A percentile compares a stretch with the other conserved stretches of the same genome.
Conservation (phyloP, 2,888 invertebrate genomes). For the Pyrocoelia pectoralis region DNA sequence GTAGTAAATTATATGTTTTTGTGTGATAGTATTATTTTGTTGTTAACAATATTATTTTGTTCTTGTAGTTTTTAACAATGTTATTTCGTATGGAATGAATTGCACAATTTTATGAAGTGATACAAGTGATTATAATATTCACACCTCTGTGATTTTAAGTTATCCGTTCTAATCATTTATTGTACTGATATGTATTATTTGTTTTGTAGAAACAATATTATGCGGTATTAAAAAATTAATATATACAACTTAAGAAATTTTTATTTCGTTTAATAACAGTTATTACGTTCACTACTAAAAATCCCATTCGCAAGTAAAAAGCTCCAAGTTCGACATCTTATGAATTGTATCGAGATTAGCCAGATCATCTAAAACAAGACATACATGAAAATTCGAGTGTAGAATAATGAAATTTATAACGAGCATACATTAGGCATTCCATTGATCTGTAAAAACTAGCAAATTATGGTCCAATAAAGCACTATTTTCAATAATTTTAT, state of each 20-base stretch:
- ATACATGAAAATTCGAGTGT: slow-evolving; percentile 36
- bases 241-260: neutral
- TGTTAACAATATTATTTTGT: neutral
- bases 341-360: slow-evolving; percentile 67
- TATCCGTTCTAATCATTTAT: neutral
- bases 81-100: neutral
- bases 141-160: slow-evolving; percentile 1
- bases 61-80: neutral
- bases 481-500: too few species aligned
- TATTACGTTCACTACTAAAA: too few species aligned
- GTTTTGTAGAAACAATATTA: too few species aligned
- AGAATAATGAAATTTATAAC: too few species aligned
- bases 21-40: slow-evolving; percentile 7
- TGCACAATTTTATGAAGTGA: neutral
- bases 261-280: neutral
- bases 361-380: slow-evolving; percentile 65
- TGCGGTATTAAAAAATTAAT: neutral
- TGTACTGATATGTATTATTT: too few species aligned
- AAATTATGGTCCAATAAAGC: too few species aligned
- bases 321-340: slow-evolving; percentile 67
- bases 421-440: too few species aligned
- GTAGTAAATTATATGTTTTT: neutral
- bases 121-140: neutral
- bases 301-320: slow-evolving; percentile 73
- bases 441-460: too few species aligned